phyloP scores from a whole-genome alignment of 2,888 invertebrate species.

The Rhyacophila evoluta region DNA sequence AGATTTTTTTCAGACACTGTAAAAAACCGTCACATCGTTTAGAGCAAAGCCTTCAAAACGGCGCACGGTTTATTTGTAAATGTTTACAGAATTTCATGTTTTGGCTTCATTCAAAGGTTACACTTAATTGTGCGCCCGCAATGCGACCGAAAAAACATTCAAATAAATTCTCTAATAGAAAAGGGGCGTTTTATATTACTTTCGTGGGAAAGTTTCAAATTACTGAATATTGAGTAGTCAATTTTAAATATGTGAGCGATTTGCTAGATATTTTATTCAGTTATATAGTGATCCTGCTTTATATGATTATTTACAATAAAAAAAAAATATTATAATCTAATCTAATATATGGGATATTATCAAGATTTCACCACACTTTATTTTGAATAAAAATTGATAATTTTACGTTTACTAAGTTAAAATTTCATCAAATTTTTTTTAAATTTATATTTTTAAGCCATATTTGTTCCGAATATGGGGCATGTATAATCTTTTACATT shows the following conservation, averaged over 20 bases:
- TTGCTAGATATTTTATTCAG: no score
- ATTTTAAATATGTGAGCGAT: neutral
- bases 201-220: neutral
- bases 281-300: no score
- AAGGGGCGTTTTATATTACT: slow-evolving; percentile 5
- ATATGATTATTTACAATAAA: no score
- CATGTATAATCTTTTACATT: no score
- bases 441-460: no score
- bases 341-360: no score
- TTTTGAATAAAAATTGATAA: no score
- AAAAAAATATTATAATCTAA: no score
- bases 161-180: slow-evolving; percentile 10
- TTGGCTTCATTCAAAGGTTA: slow-evolving; percentile 4
- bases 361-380: no score
- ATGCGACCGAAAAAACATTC: neutral
- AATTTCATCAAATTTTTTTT: no score
- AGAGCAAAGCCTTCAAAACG: neutral
- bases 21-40: slow-evolving; percentile 20
- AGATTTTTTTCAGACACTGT: neutral
- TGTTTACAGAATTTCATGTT: slow-evolving; percentile 19
- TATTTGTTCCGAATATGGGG: no score
- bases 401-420: no score
- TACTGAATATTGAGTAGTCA: neutral
- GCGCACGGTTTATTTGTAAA: neutral
- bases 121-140: slow-evolving; percentile 4